These are phyloP conservation scores for Eueides isabella DNA, from an alignment of 1,140 invertebrate genomes.

Conservation along the genomic window DNA sequence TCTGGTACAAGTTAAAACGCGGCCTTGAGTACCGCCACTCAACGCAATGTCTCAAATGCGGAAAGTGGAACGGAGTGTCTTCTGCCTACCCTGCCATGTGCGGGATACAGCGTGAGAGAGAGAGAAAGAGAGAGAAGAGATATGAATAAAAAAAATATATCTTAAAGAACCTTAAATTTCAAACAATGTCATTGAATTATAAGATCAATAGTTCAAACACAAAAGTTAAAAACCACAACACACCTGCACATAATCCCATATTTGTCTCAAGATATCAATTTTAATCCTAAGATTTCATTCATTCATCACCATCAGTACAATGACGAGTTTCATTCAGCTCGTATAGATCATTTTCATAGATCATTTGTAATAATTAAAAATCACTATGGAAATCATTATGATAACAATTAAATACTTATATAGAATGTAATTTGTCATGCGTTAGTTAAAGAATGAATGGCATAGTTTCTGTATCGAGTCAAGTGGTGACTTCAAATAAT, in stretches of 20 bases:
- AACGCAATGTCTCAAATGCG: no score
- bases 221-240: neutral
- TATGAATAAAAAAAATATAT: no score
- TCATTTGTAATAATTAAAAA: constrained; percentile 50
- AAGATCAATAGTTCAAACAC: neutral
- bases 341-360: constrained; percentile 24
- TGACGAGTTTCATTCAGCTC: neutral
- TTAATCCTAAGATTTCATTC: constrained; percentile 1
- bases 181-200: neutral
- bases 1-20: no score
- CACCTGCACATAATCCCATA: neutral
- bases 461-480: constrained; percentile 37
- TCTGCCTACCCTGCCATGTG: no score
- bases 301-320: neutral
- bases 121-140: no score
- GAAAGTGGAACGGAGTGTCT: no score
- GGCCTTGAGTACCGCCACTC: no score
- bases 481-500: constrained; percentile 13
- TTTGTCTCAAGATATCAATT: neutral
- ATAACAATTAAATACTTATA: constrained; percentile 45
- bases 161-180: neutral
- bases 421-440: constrained; percentile 46
- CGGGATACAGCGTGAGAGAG: no score
- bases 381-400: constrained; percentile 42
- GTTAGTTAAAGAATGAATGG: constrained; percentile 44